phyloP scores from a whole-genome alignment of 2,888 invertebrate genomes.

The Oscheius sp. region DNA sequence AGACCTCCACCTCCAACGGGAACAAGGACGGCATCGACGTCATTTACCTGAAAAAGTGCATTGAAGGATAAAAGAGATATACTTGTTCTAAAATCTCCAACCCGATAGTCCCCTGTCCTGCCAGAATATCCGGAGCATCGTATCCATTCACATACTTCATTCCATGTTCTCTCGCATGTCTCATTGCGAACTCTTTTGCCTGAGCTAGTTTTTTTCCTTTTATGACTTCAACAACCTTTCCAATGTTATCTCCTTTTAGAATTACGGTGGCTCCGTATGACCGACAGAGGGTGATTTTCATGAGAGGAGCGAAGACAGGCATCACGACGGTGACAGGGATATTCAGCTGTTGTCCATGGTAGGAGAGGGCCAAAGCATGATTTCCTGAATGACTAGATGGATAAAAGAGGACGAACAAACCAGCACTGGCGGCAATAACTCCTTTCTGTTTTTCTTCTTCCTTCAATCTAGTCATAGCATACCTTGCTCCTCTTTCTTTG shows the following conservation, averaged over 20 bases:
- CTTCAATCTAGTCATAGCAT: conserved; percentile 47
- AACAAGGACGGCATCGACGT: conserved; percentile 87
- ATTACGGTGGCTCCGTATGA: conserved; percentile 86
- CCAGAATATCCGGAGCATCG: conserved; percentile 92
- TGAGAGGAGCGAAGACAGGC: conserved; percentile 91
- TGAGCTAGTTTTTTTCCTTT: conserved; percentile 70
- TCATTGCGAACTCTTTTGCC: conserved; percentile 82
- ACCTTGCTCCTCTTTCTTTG: conserved; percentile 87
- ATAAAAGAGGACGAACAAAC: not conserved
- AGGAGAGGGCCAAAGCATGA: conserved; percentile 86
- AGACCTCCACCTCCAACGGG: conserved; percentile 94
- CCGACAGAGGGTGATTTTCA: conserved; percentile 90
- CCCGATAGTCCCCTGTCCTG: conserved; percentile 92
- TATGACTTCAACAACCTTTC: conserved; percentile 80
- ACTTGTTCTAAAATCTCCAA: conserved; percentile 87
- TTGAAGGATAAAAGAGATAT: not conserved
- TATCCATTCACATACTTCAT: conserved; percentile 89
- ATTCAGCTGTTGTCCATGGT: conserved; percentile 80
- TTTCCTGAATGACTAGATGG: conserved; percentile 77
- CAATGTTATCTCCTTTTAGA: conserved; percentile 73
- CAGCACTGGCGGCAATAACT: conserved; percentile 64
- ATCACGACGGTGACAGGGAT: conserved; percentile 88
- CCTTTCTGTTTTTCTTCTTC: conserved; percentile 44
- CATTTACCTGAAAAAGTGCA: conserved; percentile 72
- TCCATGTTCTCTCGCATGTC: conserved; percentile 79